These are phyloP conservation scores for Tetrao urogallus DNA, from an alignment of 2,113 vertebrate species.

Conservation along the genomic window DNA sequence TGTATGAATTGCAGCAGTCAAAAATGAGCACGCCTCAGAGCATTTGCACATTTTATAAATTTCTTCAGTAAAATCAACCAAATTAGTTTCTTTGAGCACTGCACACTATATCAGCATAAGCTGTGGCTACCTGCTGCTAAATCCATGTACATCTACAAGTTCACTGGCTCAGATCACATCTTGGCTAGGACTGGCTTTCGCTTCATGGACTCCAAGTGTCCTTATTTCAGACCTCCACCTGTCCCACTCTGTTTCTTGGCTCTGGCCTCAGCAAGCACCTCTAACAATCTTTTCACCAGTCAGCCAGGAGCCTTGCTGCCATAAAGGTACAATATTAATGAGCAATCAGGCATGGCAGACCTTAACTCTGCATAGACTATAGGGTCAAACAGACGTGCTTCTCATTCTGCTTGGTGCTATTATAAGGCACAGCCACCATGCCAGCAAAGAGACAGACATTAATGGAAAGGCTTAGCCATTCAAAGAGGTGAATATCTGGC, in stretches of 20 bases:
- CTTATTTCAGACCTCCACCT: constrained; percentile 33
- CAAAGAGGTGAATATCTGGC: not conserved
- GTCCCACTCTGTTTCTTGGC: not conserved
- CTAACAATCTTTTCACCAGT: not conserved
- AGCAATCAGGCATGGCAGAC: not conserved
- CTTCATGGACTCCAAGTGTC: not conserved
- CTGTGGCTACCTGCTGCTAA: rapidly evolving
- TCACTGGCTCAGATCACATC: rapidly evolving
- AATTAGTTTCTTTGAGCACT: not conserved
- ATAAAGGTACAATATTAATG: not conserved
- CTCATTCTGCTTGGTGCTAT: not conserved
- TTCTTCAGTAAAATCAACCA: not conserved
- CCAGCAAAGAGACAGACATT: not conserved
- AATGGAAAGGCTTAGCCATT: not conserved
- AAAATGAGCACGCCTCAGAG: rapidly evolving
- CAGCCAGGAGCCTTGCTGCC: not conserved
- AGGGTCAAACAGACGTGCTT: not conserved
- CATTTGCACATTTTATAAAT: not conserved
- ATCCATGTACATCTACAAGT: not conserved
- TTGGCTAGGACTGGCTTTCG: not conserved
- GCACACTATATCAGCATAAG: not conserved
- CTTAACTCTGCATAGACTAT: not conserved
- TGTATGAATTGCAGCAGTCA: not conserved
- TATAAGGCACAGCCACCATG: not conserved
- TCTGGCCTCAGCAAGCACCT: not conserved